Conservation (phyloP, 37 sponge, comb jelly and placozoan species). For the Eunapius fragilis region DNA sequence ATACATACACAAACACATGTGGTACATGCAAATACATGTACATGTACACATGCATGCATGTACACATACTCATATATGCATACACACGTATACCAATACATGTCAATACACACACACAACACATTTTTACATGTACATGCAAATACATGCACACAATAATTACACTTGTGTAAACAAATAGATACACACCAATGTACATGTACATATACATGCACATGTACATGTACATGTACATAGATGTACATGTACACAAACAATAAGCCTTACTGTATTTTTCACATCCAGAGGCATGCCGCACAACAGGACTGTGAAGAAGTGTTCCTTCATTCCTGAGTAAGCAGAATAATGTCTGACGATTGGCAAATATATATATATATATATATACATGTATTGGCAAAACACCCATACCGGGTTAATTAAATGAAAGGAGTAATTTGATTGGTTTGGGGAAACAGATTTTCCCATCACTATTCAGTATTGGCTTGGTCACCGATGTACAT, state of each 20-base stretch:
- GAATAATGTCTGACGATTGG: neutral
- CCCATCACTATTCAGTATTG: too few species aligned
- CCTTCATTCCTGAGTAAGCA: neutral
- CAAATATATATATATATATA: neutral
- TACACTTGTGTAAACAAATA: too few species aligned
- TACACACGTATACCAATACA: too few species aligned
- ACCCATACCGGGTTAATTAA: too few species aligned
- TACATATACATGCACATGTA: neutral
- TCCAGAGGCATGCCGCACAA: neutral
- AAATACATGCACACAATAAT: too few species aligned
- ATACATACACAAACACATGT: slow-evolving; percentile 6
- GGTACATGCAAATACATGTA: neutral
- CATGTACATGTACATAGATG: slow-evolving; percentile 3
- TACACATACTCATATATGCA: neutral
- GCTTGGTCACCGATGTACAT: too few species aligned
- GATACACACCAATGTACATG: neutral
- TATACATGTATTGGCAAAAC: too few species aligned
- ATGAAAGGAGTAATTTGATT: too few species aligned
- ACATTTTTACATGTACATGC: neutral
- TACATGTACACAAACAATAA: neutral
- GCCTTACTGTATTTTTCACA: neutral
- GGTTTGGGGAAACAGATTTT: too few species aligned
- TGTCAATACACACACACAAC: slow-evolving; percentile 18
- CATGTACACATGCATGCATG: neutral
- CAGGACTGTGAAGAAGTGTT: neutral